Base-by-base conservation (phyloP, 2,888 invertebrate species). In the Cheilosia scutellata region DNA sequence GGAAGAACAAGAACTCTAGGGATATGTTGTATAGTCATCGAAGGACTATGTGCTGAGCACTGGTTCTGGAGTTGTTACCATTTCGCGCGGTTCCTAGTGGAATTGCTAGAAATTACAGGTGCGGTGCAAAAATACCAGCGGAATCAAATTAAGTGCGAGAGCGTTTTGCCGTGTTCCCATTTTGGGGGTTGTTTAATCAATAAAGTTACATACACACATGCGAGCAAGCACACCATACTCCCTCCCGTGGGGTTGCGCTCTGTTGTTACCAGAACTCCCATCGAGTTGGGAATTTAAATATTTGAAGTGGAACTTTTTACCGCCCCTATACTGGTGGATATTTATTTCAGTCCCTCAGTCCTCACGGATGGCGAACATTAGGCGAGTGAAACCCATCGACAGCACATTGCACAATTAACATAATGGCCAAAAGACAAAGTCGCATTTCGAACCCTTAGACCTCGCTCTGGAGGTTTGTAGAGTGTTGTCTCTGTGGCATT, bases 91-190 rank as follows among this genome's bases (percentile, higher is more conserved):
- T 72, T 86, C 86, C 86, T 72, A 47, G 62, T 68, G 86, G 82
- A 77, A 86, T 86, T 77, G 66, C 68, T 58, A 37, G 58, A 77
- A 80, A 82, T 86, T 86, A 86, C 76, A 82, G 86, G 72, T 77
- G 76, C 82, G 62, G 76, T 80, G 51, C 37, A 37, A 77, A 68
- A 82, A 77, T 82, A 33, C 76, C 82, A 77, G 27, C 20, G 27
- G 40, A 86, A 86, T 86, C 71, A 77, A 86, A 82, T 86, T 86
- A 86, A 86, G 68, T 86, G 86, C 82, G 82, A 80, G 82, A 77
- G 76, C 71, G 42, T 86, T 86, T 83, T 83, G 63, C 66, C 62
- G 55, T 70, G 31, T 25, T 71, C 16, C 37, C 37, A 27, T 49
- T 58, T 62, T 20, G 49, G 72, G 42, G 66, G 62, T 86, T 86